Base-by-base conservation (phyloP, 2,113 vertebrate genomes). In the Pogonocichla stellata region DNA sequence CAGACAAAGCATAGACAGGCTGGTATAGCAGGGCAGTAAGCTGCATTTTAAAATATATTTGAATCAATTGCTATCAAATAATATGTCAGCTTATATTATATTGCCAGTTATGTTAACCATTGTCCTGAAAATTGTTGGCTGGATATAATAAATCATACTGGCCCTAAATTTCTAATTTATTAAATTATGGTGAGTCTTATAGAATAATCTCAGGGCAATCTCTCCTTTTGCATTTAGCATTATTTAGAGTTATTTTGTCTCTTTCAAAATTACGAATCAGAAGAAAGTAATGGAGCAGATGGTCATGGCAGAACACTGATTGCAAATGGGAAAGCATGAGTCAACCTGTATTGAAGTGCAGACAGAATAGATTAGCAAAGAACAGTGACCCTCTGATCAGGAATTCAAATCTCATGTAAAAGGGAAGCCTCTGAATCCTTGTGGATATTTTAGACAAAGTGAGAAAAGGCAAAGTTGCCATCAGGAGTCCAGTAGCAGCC, bases 261-360 rank as follows among this genome's bases (percentile, higher is more conserved):
- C 28, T 75, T 67, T 85, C 36, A 34, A 77, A 57, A 82, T 86
- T 82, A 61, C 72, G 73, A 91, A 94, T 34, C 53, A 91, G 36
- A 81, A 67, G 31, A 91, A 91, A 81, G 43, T 34, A 74, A 72
- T 67, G 66, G 71, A 93, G 53, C 90, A 96, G 90, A 86, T 87
- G 78, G 53, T 81, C n/a, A 19, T 48, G 57, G 53, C 40, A 80
- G 86, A 95, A 69, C 71, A 86, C 40, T 65, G 62, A 69, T 48
- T 93, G 65, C 58, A 83, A 65, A 70, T 8, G 48, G 34, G 29
- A 56, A 25, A 69, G 26, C 6, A 5, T 81, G 70, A 81, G 43
- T 94, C 78, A 91, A 36, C 65, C 61, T 92, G 57, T 67, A 71
- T 28, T 0, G 0, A 89, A 87, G 64, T 48, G 57, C 45, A 87